Percentiles rank a stretch among this genome's conserved stretches.
phyloP scores from a whole-genome alignment of 64 coral and sea anemone genomes.

The Hydrozoanthus tunicans region DNA sequence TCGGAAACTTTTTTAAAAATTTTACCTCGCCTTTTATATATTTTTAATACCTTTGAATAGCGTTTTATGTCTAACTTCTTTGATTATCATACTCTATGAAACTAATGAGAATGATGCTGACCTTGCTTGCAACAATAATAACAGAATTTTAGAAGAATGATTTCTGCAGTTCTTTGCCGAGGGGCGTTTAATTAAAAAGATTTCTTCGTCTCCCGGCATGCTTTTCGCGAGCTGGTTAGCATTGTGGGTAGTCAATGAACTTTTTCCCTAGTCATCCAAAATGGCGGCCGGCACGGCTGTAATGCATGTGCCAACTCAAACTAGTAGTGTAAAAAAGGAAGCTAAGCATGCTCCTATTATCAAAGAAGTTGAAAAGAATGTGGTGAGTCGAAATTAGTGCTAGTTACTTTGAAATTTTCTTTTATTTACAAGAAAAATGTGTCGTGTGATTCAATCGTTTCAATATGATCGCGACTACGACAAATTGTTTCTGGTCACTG shows the following conservation, averaged over 20 bases:
- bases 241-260: constrained; percentile 67
- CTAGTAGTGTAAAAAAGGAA: constrained; percentile 90
- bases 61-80: too few species aligned
- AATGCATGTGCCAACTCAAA: constrained; percentile 92
- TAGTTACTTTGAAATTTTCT: background rate
- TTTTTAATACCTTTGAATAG: too few species aligned
- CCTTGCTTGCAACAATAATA: too few species aligned
- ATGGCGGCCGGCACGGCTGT: constrained; percentile 98
- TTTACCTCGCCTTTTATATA: too few species aligned
- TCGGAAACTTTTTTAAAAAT: too few species aligned
- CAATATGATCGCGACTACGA: constrained; percentile 11
- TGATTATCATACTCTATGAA: too few species aligned
- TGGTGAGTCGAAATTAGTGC: constrained; percentile 53
- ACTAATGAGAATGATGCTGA: too few species aligned
- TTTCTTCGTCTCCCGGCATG: background rate
- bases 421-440: background rate
- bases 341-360: constrained; percentile 66
- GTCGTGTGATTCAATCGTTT: background rate
- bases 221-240: constrained; percentile 36
- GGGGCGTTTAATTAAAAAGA: too few species aligned
- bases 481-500: constrained; percentile 24
- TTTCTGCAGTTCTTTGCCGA: too few species aligned
- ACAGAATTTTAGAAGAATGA: too few species aligned
- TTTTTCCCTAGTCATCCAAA: constrained; percentile 95
- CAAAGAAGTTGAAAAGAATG: constrained; percentile 81